A percentile compares a stretch with the other conserved stretches of the same genome.
Conservation (phyloP, 2,888 invertebrate genomes). For the Andrena camellia region DNA sequence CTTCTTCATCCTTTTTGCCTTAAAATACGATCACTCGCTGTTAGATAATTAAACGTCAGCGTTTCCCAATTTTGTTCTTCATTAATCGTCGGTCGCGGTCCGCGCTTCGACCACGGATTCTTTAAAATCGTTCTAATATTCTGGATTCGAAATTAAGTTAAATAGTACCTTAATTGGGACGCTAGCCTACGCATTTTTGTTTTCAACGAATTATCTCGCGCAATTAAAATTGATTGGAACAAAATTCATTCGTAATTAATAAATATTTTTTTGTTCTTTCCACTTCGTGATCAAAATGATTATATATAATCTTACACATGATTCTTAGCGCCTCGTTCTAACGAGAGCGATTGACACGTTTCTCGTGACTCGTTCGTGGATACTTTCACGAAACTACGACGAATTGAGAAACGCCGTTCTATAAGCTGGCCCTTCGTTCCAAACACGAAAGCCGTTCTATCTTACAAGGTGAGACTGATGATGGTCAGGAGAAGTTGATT, state of each 20-base stretch:
- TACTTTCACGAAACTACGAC: constrained; percentile 3
- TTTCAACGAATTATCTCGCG: background rate
- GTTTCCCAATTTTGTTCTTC: constrained; percentile 47
- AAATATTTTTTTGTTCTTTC: constrained; percentile 7
- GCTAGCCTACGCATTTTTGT: background rate
- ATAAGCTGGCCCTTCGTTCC: constrained; percentile 2
- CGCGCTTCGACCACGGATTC: background rate
- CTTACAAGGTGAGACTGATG: background rate
- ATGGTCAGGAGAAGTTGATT: background rate
- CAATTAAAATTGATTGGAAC: constrained; percentile 24
- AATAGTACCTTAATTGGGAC: background rate
- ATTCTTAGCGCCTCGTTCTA: background rate
- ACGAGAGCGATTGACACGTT: background rate
- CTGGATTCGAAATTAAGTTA: constrained; percentile 18
- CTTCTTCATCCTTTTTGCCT: constrained; percentile 26
- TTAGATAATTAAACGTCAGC: constrained; percentile 27
- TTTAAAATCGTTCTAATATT: constrained; percentile 17
- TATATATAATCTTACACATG: background rate
- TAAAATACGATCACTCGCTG: constrained; percentile 45
- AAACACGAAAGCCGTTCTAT: constrained; percentile 35
- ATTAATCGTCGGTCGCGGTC: background rate
- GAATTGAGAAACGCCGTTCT: constrained; percentile 50
- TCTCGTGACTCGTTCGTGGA: background rate
- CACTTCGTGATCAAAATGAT: background rate
- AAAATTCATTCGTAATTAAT: constrained; percentile 7